Base-by-base conservation (phyloP, 2,888 invertebrate species). In the Erebia palarica region DNA sequence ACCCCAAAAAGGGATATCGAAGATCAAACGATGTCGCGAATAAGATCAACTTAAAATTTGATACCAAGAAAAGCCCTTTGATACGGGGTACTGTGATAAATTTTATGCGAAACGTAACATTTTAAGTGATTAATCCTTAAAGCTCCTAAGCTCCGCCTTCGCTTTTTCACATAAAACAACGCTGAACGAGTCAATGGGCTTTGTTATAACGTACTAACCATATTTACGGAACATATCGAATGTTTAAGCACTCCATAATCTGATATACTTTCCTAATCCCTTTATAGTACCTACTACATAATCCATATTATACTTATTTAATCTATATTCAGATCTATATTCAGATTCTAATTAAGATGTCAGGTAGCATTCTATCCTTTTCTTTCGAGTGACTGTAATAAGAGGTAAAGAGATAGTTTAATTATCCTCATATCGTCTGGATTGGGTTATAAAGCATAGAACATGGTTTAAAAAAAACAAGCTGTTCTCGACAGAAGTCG, bases 111-210 rank as follows among this genome's bases (percentile, higher is more conserved):
- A 63, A 63, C 44, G 61, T 61, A 18, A 61, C 49, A 63, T 63
- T 49, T 61, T 63, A 63, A 63, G 63, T 63, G 63, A 63, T 63
- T 63, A 63, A 63, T 63, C 63, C 21, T 63, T 21, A 63, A 63
- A 63, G 63, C 63, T 63, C 14, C 18, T 47, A 63, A 63, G 63
- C 63, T 47, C 8, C 21, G 49, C 63, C 63, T 63, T 63, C 49
- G 47, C 47, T 63, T 63, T 61, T 63, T 49, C 49, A 21, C 21
- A 44, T 61, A 61, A 61, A 49, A 63, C 49, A 49, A 9, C 63
- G 47, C 21, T 49, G 3, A 63, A 61, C 44, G 21, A 49, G 63
- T 63, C 63, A 63, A 63, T 49, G 49, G 63, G 49, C 63, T 49
- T 44, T 18, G 18, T 16, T 44, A 21, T 63, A 18, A 21, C 21